Base-by-base conservation (phyloP, 2,113 vertebrate species). In the Lepisosteus osseus region DNA sequence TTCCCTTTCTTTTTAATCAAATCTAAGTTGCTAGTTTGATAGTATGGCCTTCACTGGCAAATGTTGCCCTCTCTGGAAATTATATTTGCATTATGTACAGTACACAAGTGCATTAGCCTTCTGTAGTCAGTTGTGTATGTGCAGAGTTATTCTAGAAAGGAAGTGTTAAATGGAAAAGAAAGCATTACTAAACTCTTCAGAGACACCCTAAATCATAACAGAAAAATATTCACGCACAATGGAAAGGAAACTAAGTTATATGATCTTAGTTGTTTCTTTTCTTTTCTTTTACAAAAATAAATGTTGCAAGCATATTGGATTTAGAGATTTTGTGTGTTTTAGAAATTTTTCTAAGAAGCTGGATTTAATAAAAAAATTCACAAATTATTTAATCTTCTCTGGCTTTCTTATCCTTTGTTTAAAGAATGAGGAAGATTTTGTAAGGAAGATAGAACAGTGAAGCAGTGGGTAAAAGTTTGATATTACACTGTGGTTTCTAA, bases 191-290 rank as follows among this genome's bases (percentile, higher is more conserved):
- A 29, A 29, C 29, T 29, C 29, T 29, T 29, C 29, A 29, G 29
- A 29, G 29, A 29, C 51, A 57, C 70, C 42, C 68, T 6, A 40
- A 44, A 3, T 29, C 29, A 29, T 29, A 66, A 2, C 12, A 15
- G 15, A n/a, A 5, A 15, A 44, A 6, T 15, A 51, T 47, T 6
- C 43, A 67, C 43, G 44, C 3, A 15, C 11, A 17, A 15, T 15
- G 2, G 15, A 47, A 67, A 6, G 2, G 45, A 68, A 61, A 79
- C 68, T 65, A 72, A 8, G 71, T 17, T 62, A 67, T 57, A 5
- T 61, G n/a, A 43, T 63, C 72, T 5, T 64, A 5, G 4, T 42
- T 13, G 8, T 41, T 42, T 65, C 41, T 62, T 8, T 62, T 40
- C 14, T 65, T 7, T 62, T 40, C 14, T 65, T 7, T 62, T 62